These are phyloP conservation scores for Ceyx margarethae DNA, from an alignment of 2,113 vertebrate genomes.

Conservation along the genomic window DNA sequence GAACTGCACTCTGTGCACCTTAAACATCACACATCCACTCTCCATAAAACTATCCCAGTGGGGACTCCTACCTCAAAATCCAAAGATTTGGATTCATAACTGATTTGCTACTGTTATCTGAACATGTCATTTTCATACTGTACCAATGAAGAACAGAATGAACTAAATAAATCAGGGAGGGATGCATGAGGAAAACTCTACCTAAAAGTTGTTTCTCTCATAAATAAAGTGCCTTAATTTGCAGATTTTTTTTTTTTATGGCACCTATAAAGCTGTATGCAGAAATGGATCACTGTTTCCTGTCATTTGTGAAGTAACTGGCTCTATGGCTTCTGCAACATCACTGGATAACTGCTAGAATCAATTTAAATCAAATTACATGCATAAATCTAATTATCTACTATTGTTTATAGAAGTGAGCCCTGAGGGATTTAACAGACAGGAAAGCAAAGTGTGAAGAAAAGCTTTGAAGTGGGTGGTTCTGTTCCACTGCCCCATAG, in stretches of 20 bases:
- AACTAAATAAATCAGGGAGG: not conserved
- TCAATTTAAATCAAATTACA: slow-evolving; percentile 61
- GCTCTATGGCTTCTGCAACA: not conserved
- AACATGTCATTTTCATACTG: not conserved
- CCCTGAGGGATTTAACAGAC: slow-evolving; percentile 25
- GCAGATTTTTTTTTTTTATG: not conserved
- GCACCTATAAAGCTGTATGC: not conserved
- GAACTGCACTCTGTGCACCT: not conserved
- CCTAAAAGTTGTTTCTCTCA: not conserved
- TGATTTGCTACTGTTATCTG: not conserved
- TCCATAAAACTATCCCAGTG: not conserved
- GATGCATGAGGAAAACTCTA: not conserved
- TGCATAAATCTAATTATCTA: slow-evolving; percentile 51
- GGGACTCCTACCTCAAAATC: not conserved
- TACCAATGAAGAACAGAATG: not conserved
- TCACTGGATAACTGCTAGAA: slow-evolving; percentile 4
- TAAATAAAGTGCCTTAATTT: not conserved
- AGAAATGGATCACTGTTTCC: not conserved
- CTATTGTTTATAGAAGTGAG: slow-evolving; percentile 42
- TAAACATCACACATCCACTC: not conserved
- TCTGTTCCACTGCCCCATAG: slow-evolving; percentile 4
- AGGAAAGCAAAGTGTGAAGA: slow-evolving; percentile 34
- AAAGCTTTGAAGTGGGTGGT: slow-evolving; percentile 14
- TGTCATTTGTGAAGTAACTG: not conserved
- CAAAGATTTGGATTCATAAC: not conserved